Conservation (phyloP, 2,888 invertebrate species). For the Tuta absoluta region DNA sequence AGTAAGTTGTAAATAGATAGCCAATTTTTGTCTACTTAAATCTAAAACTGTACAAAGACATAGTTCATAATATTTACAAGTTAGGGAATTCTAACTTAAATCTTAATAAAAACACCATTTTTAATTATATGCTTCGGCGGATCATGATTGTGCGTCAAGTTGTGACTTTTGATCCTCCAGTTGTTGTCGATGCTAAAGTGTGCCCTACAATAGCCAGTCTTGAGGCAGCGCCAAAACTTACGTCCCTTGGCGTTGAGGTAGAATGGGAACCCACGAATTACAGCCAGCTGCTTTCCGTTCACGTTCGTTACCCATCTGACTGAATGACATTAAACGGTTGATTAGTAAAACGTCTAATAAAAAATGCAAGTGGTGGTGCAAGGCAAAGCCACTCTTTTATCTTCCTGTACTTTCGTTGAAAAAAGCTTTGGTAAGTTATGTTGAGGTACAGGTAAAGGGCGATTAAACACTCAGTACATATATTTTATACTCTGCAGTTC, state of each 20-base stretch:
- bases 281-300: background rate
- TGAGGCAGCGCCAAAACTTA: conserved; percentile 11
- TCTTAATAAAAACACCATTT: conserved; percentile 7
- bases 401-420: too few relatives aligned
- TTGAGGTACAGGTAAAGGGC: too few relatives aligned
- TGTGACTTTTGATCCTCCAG: background rate
- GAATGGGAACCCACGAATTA: conserved; percentile 1
- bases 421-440: too few relatives aligned
- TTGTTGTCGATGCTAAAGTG: conserved; percentile 24
- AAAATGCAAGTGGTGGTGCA: too few relatives aligned
- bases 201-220: conserved; percentile 29
- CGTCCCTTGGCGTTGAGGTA: background rate
- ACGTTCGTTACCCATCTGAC: background rate
- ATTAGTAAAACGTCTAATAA: background rate
- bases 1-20: too few relatives aligned
- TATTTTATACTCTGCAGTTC: too few relatives aligned
- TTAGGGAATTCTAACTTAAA: background rate
- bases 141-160: background rate
- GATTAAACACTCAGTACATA: too few relatives aligned
- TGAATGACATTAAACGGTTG: background rate
- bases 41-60: too few relatives aligned
- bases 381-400: too few relatives aligned
- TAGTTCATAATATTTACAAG: background rate
- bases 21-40: too few relatives aligned
- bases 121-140: background rate